These are phyloP conservation scores for honey bee (Apis mellifera) DNA, from an alignment of 1,140 invertebrate species.

Conservation along the genomic window DNA sequence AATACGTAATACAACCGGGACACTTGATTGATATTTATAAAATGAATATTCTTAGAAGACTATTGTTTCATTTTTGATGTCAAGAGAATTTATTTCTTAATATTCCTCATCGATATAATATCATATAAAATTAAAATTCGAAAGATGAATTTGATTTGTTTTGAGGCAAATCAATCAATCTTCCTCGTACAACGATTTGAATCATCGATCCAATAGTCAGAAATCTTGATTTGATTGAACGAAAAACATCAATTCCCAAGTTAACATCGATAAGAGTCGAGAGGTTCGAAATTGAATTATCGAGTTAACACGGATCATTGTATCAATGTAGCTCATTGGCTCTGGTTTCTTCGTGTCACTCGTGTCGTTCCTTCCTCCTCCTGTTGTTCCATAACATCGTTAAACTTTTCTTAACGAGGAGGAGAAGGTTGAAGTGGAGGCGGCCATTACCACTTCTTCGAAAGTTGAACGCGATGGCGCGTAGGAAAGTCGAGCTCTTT, in stretches of 20 bases:
- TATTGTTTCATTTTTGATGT: too few relatives aligned
- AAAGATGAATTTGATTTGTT: too few relatives aligned
- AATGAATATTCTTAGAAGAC: too few relatives aligned
- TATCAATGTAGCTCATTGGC: neutral
- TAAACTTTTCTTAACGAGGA: constrained; percentile 30
- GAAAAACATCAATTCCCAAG: too few relatives aligned
- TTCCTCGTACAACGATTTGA: too few relatives aligned
- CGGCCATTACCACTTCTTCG: constrained; percentile 10
- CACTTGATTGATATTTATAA: neutral
- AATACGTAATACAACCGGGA: neutral
- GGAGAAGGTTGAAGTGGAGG: neutral
- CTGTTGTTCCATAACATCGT: constrained; percentile 4
- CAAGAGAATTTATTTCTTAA: too few relatives aligned
- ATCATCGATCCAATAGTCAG: too few relatives aligned
- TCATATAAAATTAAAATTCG: too few relatives aligned
- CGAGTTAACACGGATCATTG: neutral
- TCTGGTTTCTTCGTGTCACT: neutral
- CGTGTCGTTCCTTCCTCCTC: neutral
- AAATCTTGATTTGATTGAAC: too few relatives aligned
- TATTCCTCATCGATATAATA: too few relatives aligned
- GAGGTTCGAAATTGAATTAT: neutral
- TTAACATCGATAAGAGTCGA: too few relatives aligned
- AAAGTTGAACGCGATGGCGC: constrained; percentile 16
- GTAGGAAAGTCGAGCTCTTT: constrained; percentile 27
- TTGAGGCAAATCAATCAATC: too few relatives aligned